These are phyloP conservation scores for Epicampocera succincta DNA, from an alignment of 2,888 invertebrate genomes.

Conservation along the genomic window DNA sequence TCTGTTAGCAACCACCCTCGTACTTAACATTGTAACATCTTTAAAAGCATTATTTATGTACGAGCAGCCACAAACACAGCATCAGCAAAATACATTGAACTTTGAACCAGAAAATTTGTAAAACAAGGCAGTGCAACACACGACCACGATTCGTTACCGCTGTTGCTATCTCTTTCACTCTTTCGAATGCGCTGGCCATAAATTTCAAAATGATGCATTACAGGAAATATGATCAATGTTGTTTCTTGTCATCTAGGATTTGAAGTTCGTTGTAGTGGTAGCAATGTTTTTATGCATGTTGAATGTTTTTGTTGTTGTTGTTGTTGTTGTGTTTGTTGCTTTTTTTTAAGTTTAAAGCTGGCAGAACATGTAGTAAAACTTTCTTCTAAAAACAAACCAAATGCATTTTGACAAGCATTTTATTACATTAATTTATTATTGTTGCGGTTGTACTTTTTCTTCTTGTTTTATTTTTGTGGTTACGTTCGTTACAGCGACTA, in stretches of 20 bases:
- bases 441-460: constrained; percentile 35
- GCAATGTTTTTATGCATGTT: neutral
- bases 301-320: constrained; percentile 10
- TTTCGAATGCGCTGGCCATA: neutral
- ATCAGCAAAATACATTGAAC: constrained; percentile 55
- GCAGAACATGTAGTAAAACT: constrained; percentile 42
- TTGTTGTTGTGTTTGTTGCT: constrained; percentile 20
- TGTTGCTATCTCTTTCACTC: neutral
- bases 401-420: constrained; percentile 46
- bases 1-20: neutral
- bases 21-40: neutral
- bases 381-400: constrained; percentile 15
- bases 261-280: constrained; percentile 14
- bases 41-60: neutral
- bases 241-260: constrained; percentile 58
- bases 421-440: constrained; percentile 46
- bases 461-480: constrained; percentile 44
- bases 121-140: constrained; percentile 18
- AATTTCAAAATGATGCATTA: constrained; percentile 56
- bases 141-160: neutral
- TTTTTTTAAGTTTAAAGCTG: constrained; percentile 4
- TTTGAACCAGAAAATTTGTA: constrained; percentile 48
- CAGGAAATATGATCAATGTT: constrained; percentile 64
- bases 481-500: constrained; percentile 2
- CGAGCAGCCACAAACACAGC: constrained; percentile 20